Evolutionary conservation across 2,113 vertebrate genomes (phyloP).

Genomic region (Nerophis ophidion): DNA sequence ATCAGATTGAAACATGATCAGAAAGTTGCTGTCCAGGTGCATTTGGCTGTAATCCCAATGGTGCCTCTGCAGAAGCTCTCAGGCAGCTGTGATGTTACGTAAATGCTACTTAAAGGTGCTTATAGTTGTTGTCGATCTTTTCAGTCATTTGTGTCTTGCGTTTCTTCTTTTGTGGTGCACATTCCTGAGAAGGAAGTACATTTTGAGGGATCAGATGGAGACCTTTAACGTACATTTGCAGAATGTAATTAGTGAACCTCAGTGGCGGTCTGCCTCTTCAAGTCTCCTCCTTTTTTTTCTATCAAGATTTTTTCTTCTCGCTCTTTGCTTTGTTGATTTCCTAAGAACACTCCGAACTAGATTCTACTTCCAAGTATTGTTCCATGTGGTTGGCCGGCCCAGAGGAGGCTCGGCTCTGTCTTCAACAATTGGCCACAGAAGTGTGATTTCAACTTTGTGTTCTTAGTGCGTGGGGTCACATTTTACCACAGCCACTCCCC

Average conservation of each 20-base stretch:
- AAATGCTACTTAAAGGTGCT: conserved; percentile 12
- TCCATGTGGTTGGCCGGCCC: conserved; percentile 22
- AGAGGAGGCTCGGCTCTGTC: conserved; percentile 20
- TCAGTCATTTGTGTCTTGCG: conserved; percentile 5
- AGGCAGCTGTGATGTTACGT: conserved; percentile 31
- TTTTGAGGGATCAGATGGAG: background rate
- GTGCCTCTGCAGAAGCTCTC: conserved; percentile 19
- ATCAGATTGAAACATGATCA: conserved; percentile 5
- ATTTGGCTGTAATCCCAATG: conserved; percentile 8
- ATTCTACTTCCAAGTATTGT: conserved; percentile 63
- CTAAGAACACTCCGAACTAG: conserved; percentile 32
- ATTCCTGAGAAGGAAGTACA: conserved; percentile 3
- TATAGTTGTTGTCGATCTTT: conserved; percentile 15
- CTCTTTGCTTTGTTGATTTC: conserved; percentile 41
- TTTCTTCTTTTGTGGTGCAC: conserved; percentile 3
- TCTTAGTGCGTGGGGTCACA: conserved; percentile 11
- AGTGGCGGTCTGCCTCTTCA: background rate
- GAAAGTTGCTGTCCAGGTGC: background rate
- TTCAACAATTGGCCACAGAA: conserved; percentile 11
- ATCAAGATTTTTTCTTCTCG: conserved; percentile 22
- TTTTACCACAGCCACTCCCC: conserved; percentile 5
- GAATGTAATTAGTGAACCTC: conserved; percentile 3
- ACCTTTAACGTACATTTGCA: background rate
- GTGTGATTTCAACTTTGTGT: background rate
- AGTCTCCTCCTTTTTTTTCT: background rate